Evolutionary conservation across 2,888 invertebrate genomes (phyloP).

Genomic region (Apodemia zela): DNA sequence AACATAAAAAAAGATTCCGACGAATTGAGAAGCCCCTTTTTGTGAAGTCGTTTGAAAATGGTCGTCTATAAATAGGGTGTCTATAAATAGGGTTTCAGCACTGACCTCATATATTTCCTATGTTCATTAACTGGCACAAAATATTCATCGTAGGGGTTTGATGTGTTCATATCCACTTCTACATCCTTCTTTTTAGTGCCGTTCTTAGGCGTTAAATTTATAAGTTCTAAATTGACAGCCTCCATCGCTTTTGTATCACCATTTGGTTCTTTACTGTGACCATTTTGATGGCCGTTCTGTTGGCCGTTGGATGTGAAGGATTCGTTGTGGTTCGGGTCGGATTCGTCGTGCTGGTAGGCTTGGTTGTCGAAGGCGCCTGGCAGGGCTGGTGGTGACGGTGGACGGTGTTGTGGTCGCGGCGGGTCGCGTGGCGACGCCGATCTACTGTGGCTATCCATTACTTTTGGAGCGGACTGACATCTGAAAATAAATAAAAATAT

Average conservation of each 20-base stretch:
- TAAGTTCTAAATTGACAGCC: constrained; percentile 89
- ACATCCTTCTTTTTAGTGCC: constrained; percentile 84
- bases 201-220: constrained; percentile 84
- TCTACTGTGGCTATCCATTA: constrained; percentile 75
- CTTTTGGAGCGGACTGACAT: constrained; percentile 76
- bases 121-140: constrained; percentile 93
- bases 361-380: constrained; percentile 68
- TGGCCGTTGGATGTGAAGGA: constrained; percentile 69
- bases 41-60: too few species aligned
- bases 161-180: constrained; percentile 82
- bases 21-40: too few species aligned
- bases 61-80: background rate
- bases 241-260: constrained; percentile 77
- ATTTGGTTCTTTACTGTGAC: constrained; percentile 63
- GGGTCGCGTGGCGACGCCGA: constrained; percentile 77
- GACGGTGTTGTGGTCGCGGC: constrained; percentile 67
- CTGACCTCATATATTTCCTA: constrained; percentile 90
- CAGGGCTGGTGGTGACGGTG: constrained; percentile 58
- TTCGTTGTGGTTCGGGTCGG: constrained; percentile 70
- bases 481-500: constrained; percentile 43
- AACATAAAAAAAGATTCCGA: too few species aligned
- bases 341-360: constrained; percentile 65
- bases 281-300: constrained; percentile 61
- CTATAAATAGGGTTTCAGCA: too few species aligned
- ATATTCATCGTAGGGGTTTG: constrained; percentile 90